Evolutionary conservation across 2,113 vertebrate species (phyloP).

Genomic region (Phaethornis superciliosus): DNA sequence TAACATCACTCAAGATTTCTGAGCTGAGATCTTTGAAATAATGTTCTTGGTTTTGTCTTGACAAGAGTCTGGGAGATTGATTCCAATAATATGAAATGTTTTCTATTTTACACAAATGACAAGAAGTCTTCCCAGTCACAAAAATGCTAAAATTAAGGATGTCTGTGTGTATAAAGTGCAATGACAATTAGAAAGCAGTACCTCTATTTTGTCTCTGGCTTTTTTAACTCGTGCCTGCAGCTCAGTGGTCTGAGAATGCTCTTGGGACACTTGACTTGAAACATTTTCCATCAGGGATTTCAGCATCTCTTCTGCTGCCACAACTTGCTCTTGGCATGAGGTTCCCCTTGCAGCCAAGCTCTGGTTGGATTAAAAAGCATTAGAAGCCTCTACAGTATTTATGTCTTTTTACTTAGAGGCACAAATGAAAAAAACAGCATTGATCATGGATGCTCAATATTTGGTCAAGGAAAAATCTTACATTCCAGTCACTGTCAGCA

Average conservation of each 20-base stretch:
- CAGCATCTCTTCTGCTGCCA: constrained; percentile 83
- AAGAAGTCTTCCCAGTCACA: not conserved
- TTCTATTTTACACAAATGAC: not conserved
- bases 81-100: not conserved
- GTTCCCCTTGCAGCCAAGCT: constrained; percentile 82
- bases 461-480: not conserved
- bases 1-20: not conserved
- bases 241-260: constrained; percentile 70
- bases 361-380: constrained; percentile 69
- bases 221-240: constrained; percentile 82
- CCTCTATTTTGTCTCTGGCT: constrained; percentile 84
- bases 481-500: not conserved
- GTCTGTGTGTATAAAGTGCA: not conserved
- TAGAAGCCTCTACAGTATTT: not conserved
- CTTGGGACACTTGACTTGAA: constrained; percentile 79
- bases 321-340: constrained; percentile 83
- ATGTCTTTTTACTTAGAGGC: not conserved
- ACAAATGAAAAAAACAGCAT: not conserved
- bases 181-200: not conserved
- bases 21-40: not conserved
- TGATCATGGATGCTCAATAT: not conserved
- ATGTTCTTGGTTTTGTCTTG: not conserved
- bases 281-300: constrained; percentile 75
- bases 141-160: not conserved
- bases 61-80: not conserved